phyloP scores from a whole-genome alignment of 2,888 invertebrate genomes.

The Mechanitis mazaeus region DNA sequence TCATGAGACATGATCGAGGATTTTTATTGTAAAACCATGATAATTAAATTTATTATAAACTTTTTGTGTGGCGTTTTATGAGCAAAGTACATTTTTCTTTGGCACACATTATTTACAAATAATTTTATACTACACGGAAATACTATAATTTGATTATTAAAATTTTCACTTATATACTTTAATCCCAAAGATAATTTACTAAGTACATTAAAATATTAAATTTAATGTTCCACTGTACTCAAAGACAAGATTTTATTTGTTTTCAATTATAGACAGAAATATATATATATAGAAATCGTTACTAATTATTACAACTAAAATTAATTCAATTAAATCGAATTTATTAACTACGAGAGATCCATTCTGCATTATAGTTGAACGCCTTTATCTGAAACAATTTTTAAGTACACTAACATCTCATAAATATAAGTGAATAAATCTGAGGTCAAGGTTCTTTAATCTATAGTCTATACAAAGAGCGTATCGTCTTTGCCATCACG shows the following conservation, averaged over 20 bases:
- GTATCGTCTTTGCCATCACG: no score
- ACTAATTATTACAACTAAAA: slow-evolving; percentile 59
- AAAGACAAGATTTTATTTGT: slow-evolving; percentile 48
- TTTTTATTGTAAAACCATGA: neutral
- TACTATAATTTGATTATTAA: slow-evolving; percentile 11
- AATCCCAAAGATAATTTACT: slow-evolving; percentile 10
- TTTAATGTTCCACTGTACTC: slow-evolving; percentile 36
- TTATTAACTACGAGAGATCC: slow-evolving; percentile 67
- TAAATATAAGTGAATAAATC: no score
- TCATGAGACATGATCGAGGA: neutral
- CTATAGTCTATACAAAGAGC: no score
- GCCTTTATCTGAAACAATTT: slow-evolving; percentile 40
- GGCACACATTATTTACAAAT: slow-evolving; percentile 26
- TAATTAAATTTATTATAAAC: neutral
- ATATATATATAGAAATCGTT: slow-evolving; percentile 37
- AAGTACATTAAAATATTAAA: slow-evolving; percentile 20
- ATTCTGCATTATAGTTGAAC: slow-evolving; percentile 54
- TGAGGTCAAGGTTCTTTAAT: no score
- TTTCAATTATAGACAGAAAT: slow-evolving; percentile 24
- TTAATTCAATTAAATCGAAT: slow-evolving; percentile 37
- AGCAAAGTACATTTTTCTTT: slow-evolving; percentile 16
- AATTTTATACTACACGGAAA: slow-evolving; percentile 11
- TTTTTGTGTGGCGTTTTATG: slow-evolving; percentile 3
- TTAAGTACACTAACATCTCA: neutral
- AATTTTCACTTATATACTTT: slow-evolving; percentile 10